Percentiles rank a stretch among this genome's conserved stretches.
phyloP scores from a whole-genome alignment of 2,797 vertebrate species.

The Paedocypris micromegethes region DNA sequence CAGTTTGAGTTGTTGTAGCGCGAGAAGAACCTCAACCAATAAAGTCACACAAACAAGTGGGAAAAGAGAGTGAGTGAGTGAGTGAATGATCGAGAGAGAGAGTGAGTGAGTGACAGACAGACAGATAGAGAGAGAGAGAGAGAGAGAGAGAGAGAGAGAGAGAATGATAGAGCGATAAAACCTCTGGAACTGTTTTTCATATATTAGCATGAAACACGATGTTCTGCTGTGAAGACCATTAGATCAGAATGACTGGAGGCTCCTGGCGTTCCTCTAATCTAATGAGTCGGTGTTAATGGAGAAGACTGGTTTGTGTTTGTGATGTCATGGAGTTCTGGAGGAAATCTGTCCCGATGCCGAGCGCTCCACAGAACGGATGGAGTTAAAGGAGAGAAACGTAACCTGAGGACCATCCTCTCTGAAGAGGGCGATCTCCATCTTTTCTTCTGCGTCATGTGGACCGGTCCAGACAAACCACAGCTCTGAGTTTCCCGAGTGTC shows the following conservation, averaged over 20 bases:
- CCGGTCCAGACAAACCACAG: constrained; percentile 18
- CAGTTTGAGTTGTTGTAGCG: too few relatives aligned
- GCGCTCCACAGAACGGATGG: constrained; percentile 39
- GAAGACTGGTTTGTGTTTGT: constrained; percentile 35
- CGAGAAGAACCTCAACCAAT: too few relatives aligned
- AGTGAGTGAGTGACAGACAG: background rate
- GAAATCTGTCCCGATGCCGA: constrained; percentile 32
- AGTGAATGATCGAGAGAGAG: too few relatives aligned
- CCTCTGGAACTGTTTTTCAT: constrained; percentile 51
- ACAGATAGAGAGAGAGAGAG: background rate
- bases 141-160: constrained; percentile 2
- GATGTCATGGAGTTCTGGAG: constrained; percentile 33
- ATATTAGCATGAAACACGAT: constrained; percentile 67
- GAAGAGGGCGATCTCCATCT: too few relatives aligned
- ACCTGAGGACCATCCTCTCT: constrained; percentile 22
- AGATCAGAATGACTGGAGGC: constrained; percentile 37
- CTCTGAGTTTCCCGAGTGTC: constrained; percentile 17
- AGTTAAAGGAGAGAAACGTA: constrained; percentile 30
- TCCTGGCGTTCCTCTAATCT: constrained; percentile 39
- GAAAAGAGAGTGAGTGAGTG: too few relatives aligned
- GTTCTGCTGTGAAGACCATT: constrained; percentile 63
- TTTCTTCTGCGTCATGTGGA: too few relatives aligned
- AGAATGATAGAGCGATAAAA: constrained; percentile 4
- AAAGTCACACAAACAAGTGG: too few relatives aligned
- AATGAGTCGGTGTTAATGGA: constrained; percentile 39